Percentiles rank a stretch among this genome's conserved stretches.
Conservation (phyloP, 2,113 vertebrate genomes). For the Ondatra zibethicus region DNA sequence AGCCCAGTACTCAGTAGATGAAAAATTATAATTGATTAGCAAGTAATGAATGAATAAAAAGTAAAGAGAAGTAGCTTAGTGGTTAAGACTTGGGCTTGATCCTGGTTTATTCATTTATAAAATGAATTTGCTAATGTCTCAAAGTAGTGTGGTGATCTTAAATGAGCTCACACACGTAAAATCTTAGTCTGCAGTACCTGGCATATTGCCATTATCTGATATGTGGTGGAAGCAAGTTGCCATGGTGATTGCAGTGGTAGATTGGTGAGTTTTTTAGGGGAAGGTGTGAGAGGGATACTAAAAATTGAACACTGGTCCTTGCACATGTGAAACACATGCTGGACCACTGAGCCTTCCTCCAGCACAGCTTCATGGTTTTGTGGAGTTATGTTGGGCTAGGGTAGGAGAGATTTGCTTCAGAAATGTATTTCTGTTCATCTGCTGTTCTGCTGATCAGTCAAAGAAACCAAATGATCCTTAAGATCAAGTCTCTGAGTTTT, state of each 20-base stretch:
- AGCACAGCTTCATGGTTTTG: neutral
- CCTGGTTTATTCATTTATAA: conserved; percentile 45
- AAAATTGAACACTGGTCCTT: neutral
- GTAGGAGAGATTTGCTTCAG: conserved; percentile 16
- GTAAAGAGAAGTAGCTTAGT: neutral
- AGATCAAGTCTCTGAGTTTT: neutral
- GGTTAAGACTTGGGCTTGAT: conserved; percentile 49
- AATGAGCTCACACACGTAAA: conserved; percentile 24
- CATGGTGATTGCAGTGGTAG: neutral
- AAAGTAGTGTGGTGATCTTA: conserved; percentile 13
- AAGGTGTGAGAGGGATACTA: neutral
- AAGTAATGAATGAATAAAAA: neutral
- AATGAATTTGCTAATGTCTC: conserved; percentile 46
- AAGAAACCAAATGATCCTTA: conserved; percentile 34
- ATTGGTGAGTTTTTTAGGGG: neutral
- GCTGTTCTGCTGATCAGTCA: neutral
- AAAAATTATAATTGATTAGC: conserved; percentile 4
- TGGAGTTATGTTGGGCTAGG: neutral
- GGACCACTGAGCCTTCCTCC: neutral
- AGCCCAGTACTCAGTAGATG: neutral
- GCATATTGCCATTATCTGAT: neutral
- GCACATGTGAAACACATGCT: neutral
- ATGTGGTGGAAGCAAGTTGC: neutral
- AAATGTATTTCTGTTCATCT: conserved; percentile 32
- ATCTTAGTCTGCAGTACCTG: neutral